Percentiles rank a stretch among this genome's conserved stretches.
Evolutionary conservation across 1,140 invertebrate species (phyloP).

Genomic region (Augochlora pura): DNA sequence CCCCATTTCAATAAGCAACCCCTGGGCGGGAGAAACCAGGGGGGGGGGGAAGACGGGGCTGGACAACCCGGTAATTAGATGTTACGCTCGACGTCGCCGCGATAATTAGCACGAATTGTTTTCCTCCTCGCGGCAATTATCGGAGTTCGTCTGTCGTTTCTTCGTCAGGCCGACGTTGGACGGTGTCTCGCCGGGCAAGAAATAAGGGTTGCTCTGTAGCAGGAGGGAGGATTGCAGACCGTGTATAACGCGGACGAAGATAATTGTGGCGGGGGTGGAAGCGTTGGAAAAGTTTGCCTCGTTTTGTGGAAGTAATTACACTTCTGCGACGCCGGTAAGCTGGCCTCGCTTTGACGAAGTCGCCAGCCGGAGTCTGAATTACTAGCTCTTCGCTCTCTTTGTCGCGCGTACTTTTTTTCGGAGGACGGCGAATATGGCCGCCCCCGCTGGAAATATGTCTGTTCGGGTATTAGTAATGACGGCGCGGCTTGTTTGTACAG

Average conservation of each 20-base stretch:
- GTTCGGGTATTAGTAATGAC: background rate
- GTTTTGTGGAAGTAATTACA: slow-evolving; percentile 45
- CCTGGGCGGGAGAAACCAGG: slow-evolving; percentile 21
- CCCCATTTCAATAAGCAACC: slow-evolving; percentile 39
- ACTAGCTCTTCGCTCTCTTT: background rate
- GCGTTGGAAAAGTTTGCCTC: slow-evolving; percentile 20
- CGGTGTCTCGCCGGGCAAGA: background rate
- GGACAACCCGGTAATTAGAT: slow-evolving; percentile 60
- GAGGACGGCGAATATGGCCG: background rate
- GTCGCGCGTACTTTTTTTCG: background rate
- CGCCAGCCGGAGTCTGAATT: background rate
- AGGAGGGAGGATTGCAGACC: no score
- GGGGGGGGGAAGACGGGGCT: background rate
- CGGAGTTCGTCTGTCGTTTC: slow-evolving; percentile 23
- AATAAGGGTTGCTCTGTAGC: background rate
- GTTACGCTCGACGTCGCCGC: slow-evolving; percentile 52
- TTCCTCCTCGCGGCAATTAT: slow-evolving; percentile 59
- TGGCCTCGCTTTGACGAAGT: slow-evolving; percentile 12
- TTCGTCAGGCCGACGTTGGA: background rate
- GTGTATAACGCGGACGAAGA: slow-evolving; percentile 23
- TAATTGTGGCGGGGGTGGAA: slow-evolving; percentile 25
- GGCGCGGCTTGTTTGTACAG: background rate
- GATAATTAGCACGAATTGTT: slow-evolving; percentile 69
- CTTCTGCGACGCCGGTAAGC: slow-evolving; percentile 23
- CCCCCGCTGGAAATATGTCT: background rate